These are phyloP conservation scores for Thysanoteuthis rhombus DNA, from an alignment of 2,888 invertebrate genomes.

Conservation along the genomic window DNA sequence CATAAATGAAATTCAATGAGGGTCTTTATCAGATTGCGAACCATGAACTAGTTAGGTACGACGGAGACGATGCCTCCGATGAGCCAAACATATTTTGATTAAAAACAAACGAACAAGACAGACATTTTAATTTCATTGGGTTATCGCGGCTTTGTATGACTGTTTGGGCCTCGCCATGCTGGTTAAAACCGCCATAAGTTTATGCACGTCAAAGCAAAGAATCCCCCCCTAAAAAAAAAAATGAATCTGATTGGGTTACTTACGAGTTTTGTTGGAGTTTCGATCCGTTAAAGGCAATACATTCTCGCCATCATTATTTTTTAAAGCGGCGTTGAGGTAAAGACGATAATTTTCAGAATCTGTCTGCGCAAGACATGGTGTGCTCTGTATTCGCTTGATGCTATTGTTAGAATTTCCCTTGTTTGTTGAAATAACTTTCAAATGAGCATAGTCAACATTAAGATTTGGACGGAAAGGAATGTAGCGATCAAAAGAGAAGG, in stretches of 20 bases:
- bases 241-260: background rate
- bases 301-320: conserved; percentile 36
- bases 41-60: too few species aligned
- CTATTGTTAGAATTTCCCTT: background rate
- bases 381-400: conserved; percentile 32
- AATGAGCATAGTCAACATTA: conserved; percentile 46
- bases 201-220: too few species aligned
- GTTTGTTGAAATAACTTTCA: conserved; percentile 38
- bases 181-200: too few species aligned
- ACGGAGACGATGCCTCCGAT: too few species aligned
- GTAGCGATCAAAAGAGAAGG: conserved; percentile 44
- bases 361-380: conserved; percentile 25
- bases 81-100: too few species aligned
- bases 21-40: too few species aligned
- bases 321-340: conserved; percentile 41
- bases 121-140: too few species aligned
- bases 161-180: too few species aligned
- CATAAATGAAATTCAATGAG: too few species aligned
- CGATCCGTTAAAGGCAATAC: conserved; percentile 41
- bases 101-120: too few species aligned
- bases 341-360: conserved; percentile 36
- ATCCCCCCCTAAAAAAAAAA: too few species aligned
- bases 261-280: background rate
- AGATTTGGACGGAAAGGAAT: conserved; percentile 49
- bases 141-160: too few species aligned